Base-by-base conservation (phyloP, 2,113 vertebrate genomes). In the Atlantisia rogersi region DNA sequence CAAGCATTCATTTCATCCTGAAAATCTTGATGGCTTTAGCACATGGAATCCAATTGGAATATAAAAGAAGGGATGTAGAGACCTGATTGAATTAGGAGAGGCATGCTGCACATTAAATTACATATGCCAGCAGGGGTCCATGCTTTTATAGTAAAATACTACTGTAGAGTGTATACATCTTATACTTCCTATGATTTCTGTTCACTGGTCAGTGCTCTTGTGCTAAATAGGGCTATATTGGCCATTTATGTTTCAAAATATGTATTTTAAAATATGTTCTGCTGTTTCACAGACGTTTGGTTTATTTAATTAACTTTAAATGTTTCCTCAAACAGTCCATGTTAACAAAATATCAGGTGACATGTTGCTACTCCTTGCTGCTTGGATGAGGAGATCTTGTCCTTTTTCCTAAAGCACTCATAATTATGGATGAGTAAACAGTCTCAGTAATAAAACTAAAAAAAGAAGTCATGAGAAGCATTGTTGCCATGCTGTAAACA, bases 1-100 rank as follows among this genome's bases (percentile, higher is more conserved):
- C 98, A 98, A 99, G 98, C 98, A 99, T 99, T 99, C 98, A 99
- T 99, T 99, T 99, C 99, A 99, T 99, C 98, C 98, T 98, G 98
- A 98, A 99, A 99, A 99, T 99, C 99, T 99, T 99, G 99, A 99
- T 99, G 98, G 99, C 98, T 99, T 99, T 99, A 99, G 98, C 98
- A 98, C 98, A 98, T 97, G 73, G 98, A 99, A 99, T 99, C 99
- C 99, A 99, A 99, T 99, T 98, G 98, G 99, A 99, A 99, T 99
- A 99, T 99, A 99, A 99, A 99, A 99, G 98, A 98, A 97, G 97
- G 98, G 98, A 99, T 98, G 98, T 98, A 98, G 98, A 98, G 98
- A 98, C 98, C 98, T 99, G 99, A 99, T 99, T 99, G 98, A 99
- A 99, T 99, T 99, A 99, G 97, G 97, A 98, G 97, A 99, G 96